phyloP scores from a whole-genome alignment of 2,797 vertebrate genomes.

The Nannoperca australis region DNA sequence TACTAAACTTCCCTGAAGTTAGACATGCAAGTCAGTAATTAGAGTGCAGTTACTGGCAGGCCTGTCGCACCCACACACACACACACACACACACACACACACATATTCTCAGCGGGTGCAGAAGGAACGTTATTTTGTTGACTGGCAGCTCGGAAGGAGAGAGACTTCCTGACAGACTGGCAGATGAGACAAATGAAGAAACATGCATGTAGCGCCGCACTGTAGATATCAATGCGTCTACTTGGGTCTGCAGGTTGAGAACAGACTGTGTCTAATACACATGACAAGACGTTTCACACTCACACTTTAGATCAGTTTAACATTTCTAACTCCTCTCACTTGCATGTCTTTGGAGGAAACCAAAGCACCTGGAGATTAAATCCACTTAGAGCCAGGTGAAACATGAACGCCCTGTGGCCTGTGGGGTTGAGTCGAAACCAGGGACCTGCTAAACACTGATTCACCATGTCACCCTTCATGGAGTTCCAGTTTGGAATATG shows the following conservation, averaged over 20 bases:
- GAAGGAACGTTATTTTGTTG: background rate
- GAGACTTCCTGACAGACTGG: too few species aligned
- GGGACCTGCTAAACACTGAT: background rate
- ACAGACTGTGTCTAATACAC: too few species aligned
- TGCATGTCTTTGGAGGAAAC: too few species aligned
- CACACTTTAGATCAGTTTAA: too few species aligned
- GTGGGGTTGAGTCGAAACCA: background rate
- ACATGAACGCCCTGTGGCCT: too few species aligned
- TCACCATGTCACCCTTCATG: background rate
- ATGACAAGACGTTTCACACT: too few species aligned
- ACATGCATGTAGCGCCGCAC: slow-evolving; percentile 31
- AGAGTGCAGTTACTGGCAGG: slow-evolving; percentile 42
- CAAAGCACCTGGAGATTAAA: too few species aligned
- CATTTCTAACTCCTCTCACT: too few species aligned
- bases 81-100: background rate
- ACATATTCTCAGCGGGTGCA: background rate
- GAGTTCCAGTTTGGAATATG: too few species aligned
- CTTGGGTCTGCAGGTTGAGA: slow-evolving; percentile 33
- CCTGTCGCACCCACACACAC: slow-evolving; percentile 7
- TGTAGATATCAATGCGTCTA: slow-evolving; percentile 43
- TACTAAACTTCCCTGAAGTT: slow-evolving; percentile 47
- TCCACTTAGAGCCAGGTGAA: too few species aligned
- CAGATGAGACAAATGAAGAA: slow-evolving; percentile 53
- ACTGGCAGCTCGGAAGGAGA: too few species aligned
- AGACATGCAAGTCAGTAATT: slow-evolving; percentile 49